A percentile compares a stretch with the other conserved stretches of the same genome.
These are phyloP conservation scores for Alethe diademata DNA, from an alignment of 2,113 vertebrate species.

Conservation along the genomic window DNA sequence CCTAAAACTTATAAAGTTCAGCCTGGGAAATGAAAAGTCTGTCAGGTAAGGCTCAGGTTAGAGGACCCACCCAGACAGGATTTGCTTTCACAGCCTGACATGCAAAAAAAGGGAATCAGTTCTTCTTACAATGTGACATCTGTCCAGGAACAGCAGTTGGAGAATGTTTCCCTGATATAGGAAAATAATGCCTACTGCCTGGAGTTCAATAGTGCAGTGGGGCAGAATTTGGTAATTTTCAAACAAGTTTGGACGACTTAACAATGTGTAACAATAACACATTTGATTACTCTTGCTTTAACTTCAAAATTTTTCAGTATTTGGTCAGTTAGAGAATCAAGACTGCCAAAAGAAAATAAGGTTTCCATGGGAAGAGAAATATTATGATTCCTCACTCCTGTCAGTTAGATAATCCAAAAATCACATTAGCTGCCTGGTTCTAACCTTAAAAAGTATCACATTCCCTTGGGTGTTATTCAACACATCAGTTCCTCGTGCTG, in stretches of 20 bases:
- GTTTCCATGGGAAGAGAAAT: slow-evolving; percentile 14
- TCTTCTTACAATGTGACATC: background rate
- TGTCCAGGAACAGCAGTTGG: background rate
- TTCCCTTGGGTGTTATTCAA: slow-evolving; percentile 1
- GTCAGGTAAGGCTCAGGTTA: background rate
- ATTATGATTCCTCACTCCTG: background rate
- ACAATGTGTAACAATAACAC: background rate
- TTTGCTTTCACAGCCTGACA: background rate
- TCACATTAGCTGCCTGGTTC: background rate
- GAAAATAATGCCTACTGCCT: background rate
- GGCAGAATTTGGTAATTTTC: background rate
- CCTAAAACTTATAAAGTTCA: background rate
- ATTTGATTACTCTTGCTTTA: background rate
- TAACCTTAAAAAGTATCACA: background rate
- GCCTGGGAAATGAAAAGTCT: background rate
- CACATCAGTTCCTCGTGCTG: background rate
- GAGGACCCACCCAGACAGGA: background rate
- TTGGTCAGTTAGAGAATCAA: background rate
- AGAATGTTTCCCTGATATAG: background rate
- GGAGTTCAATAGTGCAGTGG: background rate
- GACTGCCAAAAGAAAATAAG: background rate
- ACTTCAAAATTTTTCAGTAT: background rate
- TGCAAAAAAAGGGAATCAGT: background rate
- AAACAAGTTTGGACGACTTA: background rate
- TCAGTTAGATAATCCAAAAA: background rate